Conservation (phyloP, 2,113 vertebrate species). For the Climacteris rufus region DNA sequence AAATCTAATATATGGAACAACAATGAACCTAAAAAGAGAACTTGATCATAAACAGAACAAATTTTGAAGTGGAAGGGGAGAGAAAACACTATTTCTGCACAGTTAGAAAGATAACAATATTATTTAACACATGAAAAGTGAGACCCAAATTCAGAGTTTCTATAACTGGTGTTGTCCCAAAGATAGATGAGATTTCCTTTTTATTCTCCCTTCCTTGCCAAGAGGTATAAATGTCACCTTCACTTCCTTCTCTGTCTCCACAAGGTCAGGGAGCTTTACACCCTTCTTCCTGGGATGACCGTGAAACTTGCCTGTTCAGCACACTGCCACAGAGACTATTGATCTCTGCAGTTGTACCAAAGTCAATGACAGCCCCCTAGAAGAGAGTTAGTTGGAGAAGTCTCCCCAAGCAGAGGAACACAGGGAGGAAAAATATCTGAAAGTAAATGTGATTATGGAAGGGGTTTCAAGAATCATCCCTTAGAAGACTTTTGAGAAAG, state of each 20-base stretch:
- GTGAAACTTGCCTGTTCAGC: conserved; percentile 28
- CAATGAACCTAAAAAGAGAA: background rate
- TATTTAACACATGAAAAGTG: background rate
- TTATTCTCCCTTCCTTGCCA: background rate
- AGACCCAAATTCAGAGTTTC: background rate
- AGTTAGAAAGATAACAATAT: background rate
- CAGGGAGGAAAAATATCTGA: background rate
- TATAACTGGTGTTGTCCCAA: background rate
- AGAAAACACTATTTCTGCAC: background rate
- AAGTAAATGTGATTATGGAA: background rate
- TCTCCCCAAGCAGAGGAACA: background rate
- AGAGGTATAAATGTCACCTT: conserved; percentile 28
- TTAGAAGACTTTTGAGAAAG: background rate
- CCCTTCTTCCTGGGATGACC: background rate
- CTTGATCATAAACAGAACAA: background rate
- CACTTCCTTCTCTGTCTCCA: background rate
- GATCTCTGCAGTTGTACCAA: background rate
- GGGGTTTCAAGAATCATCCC: background rate
- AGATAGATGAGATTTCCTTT: background rate
- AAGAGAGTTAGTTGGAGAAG: background rate
- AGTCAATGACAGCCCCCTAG: background rate
- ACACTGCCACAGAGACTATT: background rate
- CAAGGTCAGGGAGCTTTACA: conserved; percentile 19
- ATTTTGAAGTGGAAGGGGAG: background rate
- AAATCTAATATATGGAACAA: background rate